These are phyloP conservation scores for Cenopis cana DNA, from an alignment of 2,888 invertebrate genomes.

Conservation along the genomic window DNA sequence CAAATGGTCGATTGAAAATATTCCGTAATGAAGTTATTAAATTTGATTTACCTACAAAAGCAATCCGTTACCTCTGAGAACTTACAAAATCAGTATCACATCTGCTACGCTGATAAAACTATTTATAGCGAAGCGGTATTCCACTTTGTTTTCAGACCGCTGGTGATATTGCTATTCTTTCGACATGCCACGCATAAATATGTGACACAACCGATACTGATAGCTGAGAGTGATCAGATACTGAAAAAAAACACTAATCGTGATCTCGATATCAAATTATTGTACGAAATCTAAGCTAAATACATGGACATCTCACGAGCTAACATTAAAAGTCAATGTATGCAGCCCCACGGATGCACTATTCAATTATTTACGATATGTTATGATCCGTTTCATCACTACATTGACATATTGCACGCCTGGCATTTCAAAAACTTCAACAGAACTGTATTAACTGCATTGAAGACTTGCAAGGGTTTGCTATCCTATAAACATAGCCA, in stretches of 20 bases:
- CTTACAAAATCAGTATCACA: slow-evolving; percentile 15
- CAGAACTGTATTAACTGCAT: neutral
- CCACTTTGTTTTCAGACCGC: neutral
- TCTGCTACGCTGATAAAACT: neutral
- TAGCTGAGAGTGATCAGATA: no score
- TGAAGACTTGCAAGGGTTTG: neutral
- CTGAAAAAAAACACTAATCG: no score
- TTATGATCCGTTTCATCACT: slow-evolving; percentile 41
- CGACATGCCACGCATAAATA: no score
- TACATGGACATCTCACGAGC: neutral
- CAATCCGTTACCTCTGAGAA: slow-evolving; percentile 14
- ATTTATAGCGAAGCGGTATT: no score
- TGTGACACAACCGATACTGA: no score
- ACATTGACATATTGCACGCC: slow-evolving; percentile 40
- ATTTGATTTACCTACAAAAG: slow-evolving; percentile 32
- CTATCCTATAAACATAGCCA: neutral
- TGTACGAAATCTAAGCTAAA: no score
- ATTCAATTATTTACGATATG: slow-evolving; percentile 32
- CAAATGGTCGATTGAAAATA: slow-evolving; percentile 40
- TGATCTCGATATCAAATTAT: no score
- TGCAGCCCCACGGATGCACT: slow-evolving; percentile 21
- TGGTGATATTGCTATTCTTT: neutral
- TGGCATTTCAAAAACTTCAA: slow-evolving; percentile 31
- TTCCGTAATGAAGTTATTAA: slow-evolving; percentile 41
- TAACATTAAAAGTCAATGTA: neutral